Conservation (phyloP, 2,797 vertebrate species). For the Halcyon badia region DNA sequence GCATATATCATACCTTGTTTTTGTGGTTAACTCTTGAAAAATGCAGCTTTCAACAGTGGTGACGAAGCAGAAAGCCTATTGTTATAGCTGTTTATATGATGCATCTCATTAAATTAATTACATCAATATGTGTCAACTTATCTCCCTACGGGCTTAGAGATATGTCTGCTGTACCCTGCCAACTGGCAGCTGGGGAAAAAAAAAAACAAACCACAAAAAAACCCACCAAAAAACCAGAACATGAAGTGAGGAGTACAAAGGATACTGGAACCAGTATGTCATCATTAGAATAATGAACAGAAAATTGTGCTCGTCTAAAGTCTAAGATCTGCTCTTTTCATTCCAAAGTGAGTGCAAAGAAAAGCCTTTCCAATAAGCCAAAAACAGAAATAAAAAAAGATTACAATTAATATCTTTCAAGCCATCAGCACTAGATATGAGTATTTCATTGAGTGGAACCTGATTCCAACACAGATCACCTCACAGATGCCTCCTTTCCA, state of each 20-base stretch:
- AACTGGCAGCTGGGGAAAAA: background rate
- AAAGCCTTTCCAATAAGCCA: background rate
- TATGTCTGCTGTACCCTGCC: background rate
- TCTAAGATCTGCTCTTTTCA: background rate
- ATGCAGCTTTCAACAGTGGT: background rate
- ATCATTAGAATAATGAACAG: background rate
- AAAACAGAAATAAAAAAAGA: background rate
- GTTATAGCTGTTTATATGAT: background rate
- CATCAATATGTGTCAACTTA: background rate
- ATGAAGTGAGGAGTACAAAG: background rate
- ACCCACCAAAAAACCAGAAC: background rate
- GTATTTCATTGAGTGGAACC: background rate
- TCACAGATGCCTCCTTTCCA: background rate
- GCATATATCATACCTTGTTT: background rate
- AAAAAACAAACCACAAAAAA: background rate
- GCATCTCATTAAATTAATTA: constrained; percentile 10
- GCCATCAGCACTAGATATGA: background rate
- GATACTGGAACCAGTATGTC: background rate
- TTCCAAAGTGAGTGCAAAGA: background rate
- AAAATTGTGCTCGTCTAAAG: background rate
- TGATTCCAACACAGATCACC: background rate
- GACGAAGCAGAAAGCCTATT: background rate
- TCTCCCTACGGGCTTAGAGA: background rate
- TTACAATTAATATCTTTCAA: background rate
- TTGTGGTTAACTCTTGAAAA: background rate